Evolutionary conservation across 2,113 vertebrate species (phyloP).

Genomic region (Oncorhynchus kisutch): DNA sequence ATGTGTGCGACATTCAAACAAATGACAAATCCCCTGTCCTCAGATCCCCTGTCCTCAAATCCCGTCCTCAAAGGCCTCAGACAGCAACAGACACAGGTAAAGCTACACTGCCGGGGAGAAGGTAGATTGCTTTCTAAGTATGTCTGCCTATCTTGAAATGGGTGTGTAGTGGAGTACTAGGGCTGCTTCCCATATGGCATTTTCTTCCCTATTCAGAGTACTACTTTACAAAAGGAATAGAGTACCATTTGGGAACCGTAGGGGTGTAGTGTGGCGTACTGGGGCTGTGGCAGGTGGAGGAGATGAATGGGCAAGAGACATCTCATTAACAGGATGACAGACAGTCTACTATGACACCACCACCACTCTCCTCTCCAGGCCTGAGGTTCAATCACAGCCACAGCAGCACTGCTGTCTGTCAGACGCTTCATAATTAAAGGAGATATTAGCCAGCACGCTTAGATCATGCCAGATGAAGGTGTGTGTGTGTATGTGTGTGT

Average conservation of each 20-base stretch:
- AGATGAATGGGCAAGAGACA: neutral
- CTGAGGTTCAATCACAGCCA: neutral
- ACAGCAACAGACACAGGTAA: constrained; percentile 39
- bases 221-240: no score
- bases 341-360: constrained; percentile 7
- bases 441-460: neutral
- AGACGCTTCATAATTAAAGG: neutral
- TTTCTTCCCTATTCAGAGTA: no score
- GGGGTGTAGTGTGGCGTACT: no score
- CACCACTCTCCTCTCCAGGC: neutral
- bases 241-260: no score
- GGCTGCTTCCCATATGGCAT: no score
- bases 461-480: neutral
- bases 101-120: constrained; percentile 12
- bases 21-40: no score
- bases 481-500: no score
- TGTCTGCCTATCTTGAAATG: constrained; percentile 53
- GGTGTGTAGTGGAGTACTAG: neutral
- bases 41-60: neutral
- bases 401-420: neutral
- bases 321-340: constrained; percentile 12
- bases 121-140: constrained; percentile 31
- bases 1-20: no score
- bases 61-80: neutral
- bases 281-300: neutral